Evolutionary conservation across 2,113 vertebrate species (phyloP).

Genomic region (Dissostichus mawsoni): DNA sequence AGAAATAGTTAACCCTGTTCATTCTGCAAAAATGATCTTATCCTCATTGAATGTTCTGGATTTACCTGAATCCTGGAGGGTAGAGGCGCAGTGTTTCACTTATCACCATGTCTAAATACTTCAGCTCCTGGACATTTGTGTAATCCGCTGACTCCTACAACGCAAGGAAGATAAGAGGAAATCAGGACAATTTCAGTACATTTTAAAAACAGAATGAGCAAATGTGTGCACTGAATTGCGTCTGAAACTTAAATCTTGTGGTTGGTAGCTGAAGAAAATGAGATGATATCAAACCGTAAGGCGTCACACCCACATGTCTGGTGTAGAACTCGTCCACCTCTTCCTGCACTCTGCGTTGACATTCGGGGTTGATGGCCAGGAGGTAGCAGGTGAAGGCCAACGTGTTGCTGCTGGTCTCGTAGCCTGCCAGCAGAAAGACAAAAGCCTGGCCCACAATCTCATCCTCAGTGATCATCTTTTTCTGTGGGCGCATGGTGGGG

Average conservation of each 20-base stretch:
- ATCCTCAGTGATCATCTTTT: conserved; percentile 86
- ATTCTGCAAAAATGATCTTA: background rate
- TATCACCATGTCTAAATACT: conserved; percentile 95
- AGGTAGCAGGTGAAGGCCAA: conserved; percentile 92
- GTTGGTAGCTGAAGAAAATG: background rate
- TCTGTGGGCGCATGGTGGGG: conserved; percentile 45
- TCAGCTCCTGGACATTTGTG: conserved; percentile 88
- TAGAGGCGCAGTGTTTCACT: conserved; percentile 92
- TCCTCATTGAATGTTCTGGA: background rate
- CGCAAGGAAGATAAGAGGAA: conserved; percentile 46
- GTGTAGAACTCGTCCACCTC: conserved; percentile 90
- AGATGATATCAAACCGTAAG: background rate
- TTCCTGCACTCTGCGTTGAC: conserved; percentile 86
- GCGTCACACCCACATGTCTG: conserved; percentile 86
- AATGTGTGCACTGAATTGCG: background rate
- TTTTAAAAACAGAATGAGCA: no score
- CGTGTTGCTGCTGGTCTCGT: conserved; percentile 90
- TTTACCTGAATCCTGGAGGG: conserved; percentile 93
- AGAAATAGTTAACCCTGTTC: background rate
- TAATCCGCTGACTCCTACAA: conserved; percentile 86
- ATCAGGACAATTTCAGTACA: background rate
- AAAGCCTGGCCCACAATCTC: conserved; percentile 93
- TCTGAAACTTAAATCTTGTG: background rate
- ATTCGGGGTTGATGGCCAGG: conserved; percentile 88
- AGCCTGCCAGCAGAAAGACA: conserved; percentile 92